Base-by-base conservation (phyloP, 2,888 invertebrate genomes). In the Phaedon cochleariae region DNA sequence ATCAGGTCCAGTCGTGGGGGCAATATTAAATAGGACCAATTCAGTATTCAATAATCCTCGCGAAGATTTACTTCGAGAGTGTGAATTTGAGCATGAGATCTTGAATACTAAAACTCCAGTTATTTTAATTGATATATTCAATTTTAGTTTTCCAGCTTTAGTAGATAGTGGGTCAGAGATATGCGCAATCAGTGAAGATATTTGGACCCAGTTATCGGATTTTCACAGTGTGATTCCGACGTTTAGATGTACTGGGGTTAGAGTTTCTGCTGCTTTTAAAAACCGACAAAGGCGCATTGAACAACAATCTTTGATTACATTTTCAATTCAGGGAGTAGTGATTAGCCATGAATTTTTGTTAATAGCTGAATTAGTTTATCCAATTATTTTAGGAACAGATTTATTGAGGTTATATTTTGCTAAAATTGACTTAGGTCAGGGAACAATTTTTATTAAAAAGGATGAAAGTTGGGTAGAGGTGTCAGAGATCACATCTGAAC, bases 181-280 rank as follows among this genome's bases (percentile, higher is more conserved):
- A 22, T 20, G 26, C 26, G 59, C 46, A 4, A 29, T 59, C 17
- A 41, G 41, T 41, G 59, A 59, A 21, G 46, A 59, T 20, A 21
- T 58, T 17, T 58, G 58, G 58, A 17, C 37, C 7, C 45, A 45
- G 22, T 17, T 46, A 1, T 15, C 18, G 12, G 46, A 46, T 48
- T 59, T 46, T n/a, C 58, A 54, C 22, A n/a, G 41, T 12, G 22
- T 37, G 12, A 62, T 62, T 18, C 26, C 62, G 6, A 12, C 12
- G 21, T 62, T 62, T 54, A 18, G 34, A 29, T 62, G 62, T 45
- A 54, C 26, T 1, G 54, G 55, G 17, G 41, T 62, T n/a, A n/a
- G 31, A 3, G 62, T 62, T 0, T 18, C 34, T 17, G 57, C 57
- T 10, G 62, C 57, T 37, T 58, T 49, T 12, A 57, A 58, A 62